These are phyloP conservation scores for Pseudeuparius sepicola DNA, from an alignment of 2,888 invertebrate genomes.

Conservation along the genomic window DNA sequence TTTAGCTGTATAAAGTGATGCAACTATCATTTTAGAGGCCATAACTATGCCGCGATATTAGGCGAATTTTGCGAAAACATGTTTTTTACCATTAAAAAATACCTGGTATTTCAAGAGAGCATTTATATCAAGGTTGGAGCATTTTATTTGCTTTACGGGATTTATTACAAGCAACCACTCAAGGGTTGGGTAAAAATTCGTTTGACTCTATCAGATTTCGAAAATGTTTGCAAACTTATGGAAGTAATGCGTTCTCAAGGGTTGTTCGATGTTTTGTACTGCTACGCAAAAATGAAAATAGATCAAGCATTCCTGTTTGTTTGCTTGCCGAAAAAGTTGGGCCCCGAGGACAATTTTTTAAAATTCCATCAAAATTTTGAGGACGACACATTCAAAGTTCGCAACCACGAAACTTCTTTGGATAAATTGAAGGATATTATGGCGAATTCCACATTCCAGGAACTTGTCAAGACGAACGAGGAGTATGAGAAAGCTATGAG, in stretches of 20 bases:
- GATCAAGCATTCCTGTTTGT: slow-evolving; percentile 31
- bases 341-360: slow-evolving; percentile 25
- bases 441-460: slow-evolving; percentile 13
- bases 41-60: slow-evolving; percentile 23
- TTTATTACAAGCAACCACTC: slow-evolving; percentile 34
- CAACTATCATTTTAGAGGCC: slow-evolving; percentile 25
- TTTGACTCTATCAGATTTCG: slow-evolving; percentile 28
- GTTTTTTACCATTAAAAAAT: slow-evolving; percentile 29
- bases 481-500: slow-evolving; percentile 24
- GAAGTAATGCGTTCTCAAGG: slow-evolving; percentile 21
- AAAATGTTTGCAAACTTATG: slow-evolving; percentile 25
- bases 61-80: slow-evolving; percentile 27
- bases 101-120: slow-evolving; percentile 25
- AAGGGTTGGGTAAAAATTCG: slow-evolving; percentile 32
- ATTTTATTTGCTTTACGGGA: slow-evolving; percentile 31
- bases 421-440: slow-evolving; percentile 21
- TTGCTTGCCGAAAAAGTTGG: slow-evolving; percentile 22
- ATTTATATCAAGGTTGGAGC: slow-evolving; percentile 30
- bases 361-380: slow-evolving; percentile 18
- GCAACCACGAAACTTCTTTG: slow-evolving; percentile 17
- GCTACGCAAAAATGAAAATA: slow-evolving; percentile 28
- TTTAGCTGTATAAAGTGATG: not conserved
- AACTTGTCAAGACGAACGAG: slow-evolving; percentile 18
- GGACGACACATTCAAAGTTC: slow-evolving; percentile 23
- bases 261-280: slow-evolving; percentile 26